phyloP scores from a whole-genome alignment of 2,888 invertebrate genomes.

The Leistus spinibarbis region DNA sequence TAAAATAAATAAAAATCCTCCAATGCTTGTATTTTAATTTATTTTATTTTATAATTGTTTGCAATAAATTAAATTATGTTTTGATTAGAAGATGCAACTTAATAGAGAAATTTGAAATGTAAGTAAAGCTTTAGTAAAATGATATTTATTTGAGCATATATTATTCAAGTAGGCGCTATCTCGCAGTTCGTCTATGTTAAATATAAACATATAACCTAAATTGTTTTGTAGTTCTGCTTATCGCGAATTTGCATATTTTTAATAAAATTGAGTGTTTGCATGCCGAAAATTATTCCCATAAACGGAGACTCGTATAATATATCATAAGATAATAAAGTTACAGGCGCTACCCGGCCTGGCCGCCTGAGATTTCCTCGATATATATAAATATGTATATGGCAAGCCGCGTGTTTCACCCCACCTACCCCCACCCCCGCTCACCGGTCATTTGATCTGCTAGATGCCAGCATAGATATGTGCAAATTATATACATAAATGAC shows the following conservation, averaged over 20 bases:
- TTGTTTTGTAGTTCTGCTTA: slow-evolving; percentile 37
- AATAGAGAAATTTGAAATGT: too few species aligned
- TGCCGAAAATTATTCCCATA: slow-evolving; percentile 36
- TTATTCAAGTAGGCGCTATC: neutral
- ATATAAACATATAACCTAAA: slow-evolving; percentile 17
- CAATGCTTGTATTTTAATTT: too few species aligned
- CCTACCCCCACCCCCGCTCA: neutral
- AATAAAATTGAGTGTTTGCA: slow-evolving; percentile 38
- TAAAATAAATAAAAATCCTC: too few species aligned
- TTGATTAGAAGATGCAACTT: too few species aligned
- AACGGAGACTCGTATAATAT: slow-evolving; percentile 31
- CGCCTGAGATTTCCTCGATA: slow-evolving; percentile 23
- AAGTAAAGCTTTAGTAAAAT: too few species aligned
- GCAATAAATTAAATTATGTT: too few species aligned
- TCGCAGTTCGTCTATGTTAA: neutral
- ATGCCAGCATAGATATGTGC: slow-evolving; percentile 28
- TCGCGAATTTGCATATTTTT: slow-evolving; percentile 36
- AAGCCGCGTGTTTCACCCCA: slow-evolving; percentile 1
- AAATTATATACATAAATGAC: slow-evolving; percentile 15
- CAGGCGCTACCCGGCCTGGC: neutral
- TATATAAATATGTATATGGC: neutral
- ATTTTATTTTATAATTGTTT: too few species aligned
- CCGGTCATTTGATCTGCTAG: neutral
- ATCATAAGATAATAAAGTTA: slow-evolving; percentile 34
- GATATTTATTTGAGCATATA: too few species aligned